phyloP scores from a whole-genome alignment of 2,797 vertebrate species.

The Anniella stebbinsi region DNA sequence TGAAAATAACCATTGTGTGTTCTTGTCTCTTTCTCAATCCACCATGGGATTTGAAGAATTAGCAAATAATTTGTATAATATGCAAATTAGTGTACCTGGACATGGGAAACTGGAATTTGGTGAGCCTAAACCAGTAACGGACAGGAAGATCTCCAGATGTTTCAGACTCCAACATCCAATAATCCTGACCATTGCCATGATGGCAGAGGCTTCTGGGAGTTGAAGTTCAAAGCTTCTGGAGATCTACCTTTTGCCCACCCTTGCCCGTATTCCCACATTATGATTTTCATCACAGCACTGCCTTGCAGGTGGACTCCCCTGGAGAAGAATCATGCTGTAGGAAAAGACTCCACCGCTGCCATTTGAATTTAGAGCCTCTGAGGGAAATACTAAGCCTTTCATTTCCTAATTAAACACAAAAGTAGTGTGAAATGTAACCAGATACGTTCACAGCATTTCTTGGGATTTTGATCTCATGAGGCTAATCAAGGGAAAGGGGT shows the following conservation, averaged over 20 bases:
- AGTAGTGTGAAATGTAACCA: slow-evolving; percentile 64
- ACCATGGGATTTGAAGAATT: neutral
- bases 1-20: neutral
- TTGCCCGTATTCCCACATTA: neutral
- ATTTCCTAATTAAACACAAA: slow-evolving; percentile 69
- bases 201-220: no score
- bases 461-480: slow-evolving; percentile 67
- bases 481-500: slow-evolving; percentile 43
- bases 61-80: neutral
- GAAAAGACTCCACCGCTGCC: slow-evolving; percentile 11
- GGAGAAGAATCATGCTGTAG: neutral
- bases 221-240: no score
- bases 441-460: slow-evolving; percentile 61
- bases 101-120: neutral
- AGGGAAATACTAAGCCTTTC: slow-evolving; percentile 63
- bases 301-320: neutral
- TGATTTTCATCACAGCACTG: neutral
- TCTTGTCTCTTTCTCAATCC: no score
- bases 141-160: no score
- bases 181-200: no score
- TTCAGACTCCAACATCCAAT: no score
- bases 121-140: neutral
- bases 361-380: slow-evolving; percentile 55
- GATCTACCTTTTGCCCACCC: no score
- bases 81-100: neutral